Evolutionary conservation across 2,888 invertebrate genomes (phyloP), one percentile per base, ranked within the genome.

Genomic region (Sepioteuthis lessoniana): DNA sequence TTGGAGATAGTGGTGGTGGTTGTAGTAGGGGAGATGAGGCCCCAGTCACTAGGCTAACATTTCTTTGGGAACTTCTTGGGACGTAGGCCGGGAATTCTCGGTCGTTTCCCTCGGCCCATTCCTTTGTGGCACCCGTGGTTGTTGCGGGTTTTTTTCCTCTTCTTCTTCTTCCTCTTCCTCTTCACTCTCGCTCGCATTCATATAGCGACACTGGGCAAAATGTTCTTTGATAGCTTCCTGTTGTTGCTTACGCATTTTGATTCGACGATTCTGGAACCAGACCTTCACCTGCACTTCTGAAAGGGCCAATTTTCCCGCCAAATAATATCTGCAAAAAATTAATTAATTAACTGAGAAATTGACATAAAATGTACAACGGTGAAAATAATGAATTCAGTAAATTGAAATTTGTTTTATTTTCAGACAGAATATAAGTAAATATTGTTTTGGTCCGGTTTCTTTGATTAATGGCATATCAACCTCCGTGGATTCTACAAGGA

Each of bases 201-300:
- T 91, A 25, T 42, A 91, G 7, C 91, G 91, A 16, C 91, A 91
- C 16, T 91, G 91, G 8, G 91, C 46, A 46, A 42, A 91, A 91
- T 91, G 91, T 16, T 38, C 91, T 91, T 91, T 91, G 42, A 91
- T 95, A 3, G 96, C 96, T 76, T 96, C 96, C 94, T 99, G 99
- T 96, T 99, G 98, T 96, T 99, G 98, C 96, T 99, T 99, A 93
- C 99, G 98, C 99, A 99, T 99, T 97, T 99, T 99, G 95, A 99
- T 99, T 90, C 99, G 98, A 50, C 97, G 94, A 95, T 97, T 97
- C 95, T 97, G 97, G 94, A 97, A 97, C 97, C 97, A 97, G 31
- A 97, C 97, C 95, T 97, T 97, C 7, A 98, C 98, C 98, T 99
- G 99, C 10, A 98, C 98, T 97, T 99, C 99, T 0, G 98, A 98